These are phyloP conservation scores for Sebastes flavidus DNA, from an alignment of 2,797 vertebrate species.

Conservation along the genomic window DNA sequence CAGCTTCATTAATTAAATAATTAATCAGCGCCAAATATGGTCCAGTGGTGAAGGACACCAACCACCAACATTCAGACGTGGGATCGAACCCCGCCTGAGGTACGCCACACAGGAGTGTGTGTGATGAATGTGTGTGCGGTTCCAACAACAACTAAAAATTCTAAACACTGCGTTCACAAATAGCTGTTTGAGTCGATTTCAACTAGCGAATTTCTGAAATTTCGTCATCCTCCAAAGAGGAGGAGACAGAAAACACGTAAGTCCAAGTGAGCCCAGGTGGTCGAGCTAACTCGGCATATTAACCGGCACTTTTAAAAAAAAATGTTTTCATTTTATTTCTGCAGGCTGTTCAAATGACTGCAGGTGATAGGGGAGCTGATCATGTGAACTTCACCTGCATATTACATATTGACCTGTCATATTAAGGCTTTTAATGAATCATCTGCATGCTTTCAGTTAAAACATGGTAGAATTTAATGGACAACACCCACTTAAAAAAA, in stretches of 20 bases:
- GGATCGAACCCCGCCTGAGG: background rate
- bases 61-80: fast-evolving
- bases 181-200: background rate
- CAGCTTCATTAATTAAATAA: background rate
- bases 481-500: background rate
- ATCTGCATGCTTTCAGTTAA: background rate
- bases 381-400: no score
- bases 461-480: background rate
- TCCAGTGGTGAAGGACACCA: background rate
- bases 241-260: background rate
- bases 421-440: no score
- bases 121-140: background rate
- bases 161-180: background rate
- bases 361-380: no score
- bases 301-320: no score
- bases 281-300: no score
- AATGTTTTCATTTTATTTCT: no score
- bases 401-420: background rate
- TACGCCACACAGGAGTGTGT: background rate
- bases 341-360: no score
- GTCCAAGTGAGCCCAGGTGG: background rate
- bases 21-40: background rate
- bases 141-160: background rate
- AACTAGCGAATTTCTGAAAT: no score
- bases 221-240: background rate